Evolutionary conservation across 1,140 invertebrate genomes (phyloP), one percentile per base, ranked within the genome.

Genomic region (Adelges cooleyi): DNA sequence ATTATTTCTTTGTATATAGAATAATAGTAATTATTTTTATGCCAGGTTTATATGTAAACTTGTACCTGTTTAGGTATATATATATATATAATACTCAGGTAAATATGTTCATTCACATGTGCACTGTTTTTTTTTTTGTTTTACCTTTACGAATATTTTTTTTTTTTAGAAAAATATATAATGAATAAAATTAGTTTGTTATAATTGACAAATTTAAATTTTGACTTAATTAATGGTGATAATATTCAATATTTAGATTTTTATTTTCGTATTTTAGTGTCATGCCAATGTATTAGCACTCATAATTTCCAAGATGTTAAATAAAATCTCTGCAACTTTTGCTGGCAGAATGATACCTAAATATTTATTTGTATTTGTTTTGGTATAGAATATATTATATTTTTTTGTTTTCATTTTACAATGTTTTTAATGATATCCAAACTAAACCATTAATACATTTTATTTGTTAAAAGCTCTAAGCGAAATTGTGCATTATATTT

Each of bases 201-300:
- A 62, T 44, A 46, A 62, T 48, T 62, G 54, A 62, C 25, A 33
- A 27, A 25, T 46, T 62, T 11, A n/a, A 11, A 40, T 62, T 46
- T 62, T 48, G 42, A 62, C 42, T 62, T 62, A 62, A 62, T 46
- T 62, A 44, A 62, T 62, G 56, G 56, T 48, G 42, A 62, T 62
- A 62, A 62, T 62, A 33, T 62, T 62, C 25, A 29, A 17, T 29
- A 46, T 62, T 62, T 48, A 62, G 42, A 62, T 62, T 62, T 62
- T 62, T 62, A 62, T 62, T 62, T 62, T 62, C 42, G 17, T 62
- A 62, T 62, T 62, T 62, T 62, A 46, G 38, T 56, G 53, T 59
- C 44, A 20, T 62, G 27, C 46, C 13, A 22, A 11, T 27, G n/a
- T 17, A 40, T 17, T 25, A 48, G n/a, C 25, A n/a, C 42, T 48